phyloP scores from a whole-genome alignment of 1,140 invertebrate species.

The Drosophila equinoxialis region DNA sequence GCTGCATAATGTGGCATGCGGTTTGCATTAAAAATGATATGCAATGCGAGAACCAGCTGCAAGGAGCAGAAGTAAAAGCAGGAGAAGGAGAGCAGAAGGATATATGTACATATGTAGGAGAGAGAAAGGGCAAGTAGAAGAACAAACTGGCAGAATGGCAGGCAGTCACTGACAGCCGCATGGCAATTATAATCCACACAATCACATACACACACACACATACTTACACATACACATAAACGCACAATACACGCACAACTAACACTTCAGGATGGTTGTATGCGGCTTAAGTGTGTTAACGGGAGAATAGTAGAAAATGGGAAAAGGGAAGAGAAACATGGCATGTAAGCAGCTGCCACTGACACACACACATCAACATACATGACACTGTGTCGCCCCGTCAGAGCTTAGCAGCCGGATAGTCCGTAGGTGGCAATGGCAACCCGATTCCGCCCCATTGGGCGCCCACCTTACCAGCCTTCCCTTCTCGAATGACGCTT shows the following conservation, averaged over 20 bases:
- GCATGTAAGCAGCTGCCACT: conserved; percentile 66
- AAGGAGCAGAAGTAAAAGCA: not conserved
- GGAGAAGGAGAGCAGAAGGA: not conserved
- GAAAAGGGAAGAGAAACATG: conserved; percentile 21
- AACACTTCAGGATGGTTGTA: conserved; percentile 30
- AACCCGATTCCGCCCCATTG: conserved; percentile 4
- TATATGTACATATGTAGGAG: not conserved
- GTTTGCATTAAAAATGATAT: conserved; percentile 81
- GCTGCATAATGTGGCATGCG: conserved; percentile 78
- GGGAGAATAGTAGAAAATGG: conserved; percentile 28
- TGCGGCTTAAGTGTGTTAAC: conserved; percentile 66
- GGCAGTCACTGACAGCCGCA: conserved; percentile 73
- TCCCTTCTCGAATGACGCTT: conserved; percentile 15
- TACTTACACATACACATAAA: conserved; percentile 26
- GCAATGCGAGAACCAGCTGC: conserved; percentile 63
- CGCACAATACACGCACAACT: conserved; percentile 39
- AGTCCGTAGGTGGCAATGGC: conserved; percentile 39
- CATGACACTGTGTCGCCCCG: conserved; percentile 74
- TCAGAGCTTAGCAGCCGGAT: conserved; percentile 67
- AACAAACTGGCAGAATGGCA: conserved; percentile 34
- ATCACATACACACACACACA: conserved; percentile 43
- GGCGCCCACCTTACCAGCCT: not conserved
- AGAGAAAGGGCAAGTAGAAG: conserved; percentile 4
- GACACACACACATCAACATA: conserved; percentile 73
- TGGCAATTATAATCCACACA: conserved; percentile 78